phyloP scores from a whole-genome alignment of 2,888 invertebrate species.

The Petrolisthes manimaculis region DNA sequence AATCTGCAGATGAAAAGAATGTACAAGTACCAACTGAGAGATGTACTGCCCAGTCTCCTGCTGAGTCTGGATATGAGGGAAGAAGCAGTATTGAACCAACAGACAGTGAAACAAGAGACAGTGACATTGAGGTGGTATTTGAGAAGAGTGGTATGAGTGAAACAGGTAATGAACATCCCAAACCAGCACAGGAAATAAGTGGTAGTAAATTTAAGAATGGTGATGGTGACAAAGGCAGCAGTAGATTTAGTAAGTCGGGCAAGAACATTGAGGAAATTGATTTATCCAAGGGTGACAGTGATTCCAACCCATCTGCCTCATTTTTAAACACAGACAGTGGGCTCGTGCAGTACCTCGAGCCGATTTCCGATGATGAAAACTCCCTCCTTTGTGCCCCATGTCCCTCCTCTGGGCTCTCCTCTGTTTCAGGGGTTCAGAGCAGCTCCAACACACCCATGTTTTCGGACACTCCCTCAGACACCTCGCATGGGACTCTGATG shows the following conservation, averaged over 20 bases:
- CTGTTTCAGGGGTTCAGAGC: slow-evolving; percentile 47
- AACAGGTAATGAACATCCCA: too few species aligned
- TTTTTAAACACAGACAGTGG: slow-evolving; percentile 7
- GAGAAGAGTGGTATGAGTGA: slow-evolving; percentile 18
- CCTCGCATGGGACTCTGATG: slow-evolving; percentile 54
- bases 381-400: slow-evolving; percentile 48
- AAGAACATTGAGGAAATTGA: background rate
- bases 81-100: slow-evolving; percentile 20
- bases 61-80: slow-evolving; percentile 1
- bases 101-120: slow-evolving; percentile 33
- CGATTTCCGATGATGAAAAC: slow-evolving; percentile 57
- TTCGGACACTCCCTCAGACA: slow-evolving; percentile 59
- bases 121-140: slow-evolving; percentile 44
- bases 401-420: slow-evolving; percentile 29
- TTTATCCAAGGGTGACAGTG: background rate
- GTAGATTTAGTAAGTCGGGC: background rate
- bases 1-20: background rate
- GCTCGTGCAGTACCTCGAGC: slow-evolving; percentile 35
- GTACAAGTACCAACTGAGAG: too few species aligned
- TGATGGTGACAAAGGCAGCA: background rate
- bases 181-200: too few species aligned
- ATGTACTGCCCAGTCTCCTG: background rate
- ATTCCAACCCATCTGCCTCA: background rate
- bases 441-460: slow-evolving; percentile 59
- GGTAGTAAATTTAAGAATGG: background rate